phyloP scores from a whole-genome alignment of 2,113 vertebrate species.

The Dendropsophus ebraccatus region DNA sequence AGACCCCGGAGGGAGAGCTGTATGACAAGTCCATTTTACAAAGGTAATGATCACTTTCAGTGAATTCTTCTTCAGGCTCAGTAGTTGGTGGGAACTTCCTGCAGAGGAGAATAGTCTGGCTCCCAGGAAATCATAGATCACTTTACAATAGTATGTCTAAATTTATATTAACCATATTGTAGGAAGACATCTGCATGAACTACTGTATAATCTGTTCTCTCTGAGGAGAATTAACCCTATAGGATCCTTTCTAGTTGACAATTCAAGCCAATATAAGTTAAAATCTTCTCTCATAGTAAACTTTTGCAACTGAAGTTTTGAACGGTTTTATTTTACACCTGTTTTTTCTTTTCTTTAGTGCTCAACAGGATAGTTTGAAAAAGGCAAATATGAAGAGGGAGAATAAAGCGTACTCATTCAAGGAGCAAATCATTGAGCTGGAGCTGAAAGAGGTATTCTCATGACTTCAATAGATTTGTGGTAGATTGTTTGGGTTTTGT shows the following conservation, averaged over 20 bases:
- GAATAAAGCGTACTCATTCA: constrained; percentile 97
- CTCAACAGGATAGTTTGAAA: constrained; percentile 91
- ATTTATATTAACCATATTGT: background rate
- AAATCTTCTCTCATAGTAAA: too few relatives aligned
- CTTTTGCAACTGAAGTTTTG: too few relatives aligned
- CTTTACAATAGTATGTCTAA: background rate
- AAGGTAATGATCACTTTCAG: constrained; percentile 73
- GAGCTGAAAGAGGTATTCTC: constrained; percentile 90
- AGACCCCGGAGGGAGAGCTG: constrained; percentile 85
- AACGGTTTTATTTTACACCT: too few relatives aligned
- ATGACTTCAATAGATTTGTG: background rate
- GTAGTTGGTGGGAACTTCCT: background rate
- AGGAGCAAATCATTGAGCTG: constrained; percentile 97
- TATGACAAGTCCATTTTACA: constrained; percentile 94
- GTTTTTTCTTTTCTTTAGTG: constrained; percentile 72
- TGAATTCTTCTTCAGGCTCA: background rate
- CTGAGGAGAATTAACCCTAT: too few relatives aligned
- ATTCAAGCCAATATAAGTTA: too few relatives aligned
- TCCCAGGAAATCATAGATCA: background rate
- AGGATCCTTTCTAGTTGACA: too few relatives aligned
- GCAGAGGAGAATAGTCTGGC: background rate
- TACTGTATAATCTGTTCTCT: background rate
- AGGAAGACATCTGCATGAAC: background rate
- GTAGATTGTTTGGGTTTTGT: background rate
- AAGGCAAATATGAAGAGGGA: constrained; percentile 96